Evolutionary conservation across 1,140 invertebrate species (phyloP).

Genomic region (Ephestia elutella): DNA sequence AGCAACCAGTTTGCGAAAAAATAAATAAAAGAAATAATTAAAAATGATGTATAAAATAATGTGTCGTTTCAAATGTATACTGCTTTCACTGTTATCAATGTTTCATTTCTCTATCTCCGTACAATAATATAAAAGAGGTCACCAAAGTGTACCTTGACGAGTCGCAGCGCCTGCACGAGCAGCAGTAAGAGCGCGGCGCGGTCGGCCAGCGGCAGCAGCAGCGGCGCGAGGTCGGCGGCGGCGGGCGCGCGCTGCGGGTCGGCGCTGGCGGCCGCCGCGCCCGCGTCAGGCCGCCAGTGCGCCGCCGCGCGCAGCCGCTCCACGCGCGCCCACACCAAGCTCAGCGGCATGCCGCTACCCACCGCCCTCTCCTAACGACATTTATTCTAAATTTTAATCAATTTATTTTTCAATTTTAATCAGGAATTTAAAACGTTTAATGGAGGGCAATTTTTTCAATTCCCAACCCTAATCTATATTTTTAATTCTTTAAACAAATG

Average conservation of each 20-base stretch:
- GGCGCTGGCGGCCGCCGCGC: conserved; percentile 12
- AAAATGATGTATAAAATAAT: too few relatives aligned
- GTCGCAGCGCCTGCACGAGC: conserved; percentile 21
- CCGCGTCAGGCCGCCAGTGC: conserved; percentile 35
- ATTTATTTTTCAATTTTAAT: too few relatives aligned
- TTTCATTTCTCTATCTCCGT: too few relatives aligned
- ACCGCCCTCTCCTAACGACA: conserved; percentile 19
- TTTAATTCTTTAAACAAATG: too few relatives aligned
- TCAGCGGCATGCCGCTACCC: conserved; percentile 41
- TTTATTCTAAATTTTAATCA: too few relatives aligned
- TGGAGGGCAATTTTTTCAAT: too few relatives aligned
- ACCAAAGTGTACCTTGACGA: conserved; percentile 15
- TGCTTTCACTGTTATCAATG: too few relatives aligned
- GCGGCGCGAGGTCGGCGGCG: conserved; percentile 40
- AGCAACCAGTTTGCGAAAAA: too few relatives aligned
- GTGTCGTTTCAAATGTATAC: too few relatives aligned
- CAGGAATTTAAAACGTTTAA: too few relatives aligned
- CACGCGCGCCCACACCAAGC: conserved; percentile 51
- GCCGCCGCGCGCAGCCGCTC: conserved; percentile 39
- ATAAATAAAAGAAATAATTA: too few relatives aligned
- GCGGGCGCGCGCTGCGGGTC: conserved; percentile 44
- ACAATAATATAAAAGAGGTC: neutral
- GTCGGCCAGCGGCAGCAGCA: conserved; percentile 33
- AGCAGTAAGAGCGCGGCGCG: conserved; percentile 14
- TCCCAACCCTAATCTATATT: too few relatives aligned